A percentile compares a stretch with the other conserved stretches of the same genome.
Evolutionary conservation across 2,797 vertebrate species (phyloP).

Genomic region (Catostomus latipinnis): DNA sequence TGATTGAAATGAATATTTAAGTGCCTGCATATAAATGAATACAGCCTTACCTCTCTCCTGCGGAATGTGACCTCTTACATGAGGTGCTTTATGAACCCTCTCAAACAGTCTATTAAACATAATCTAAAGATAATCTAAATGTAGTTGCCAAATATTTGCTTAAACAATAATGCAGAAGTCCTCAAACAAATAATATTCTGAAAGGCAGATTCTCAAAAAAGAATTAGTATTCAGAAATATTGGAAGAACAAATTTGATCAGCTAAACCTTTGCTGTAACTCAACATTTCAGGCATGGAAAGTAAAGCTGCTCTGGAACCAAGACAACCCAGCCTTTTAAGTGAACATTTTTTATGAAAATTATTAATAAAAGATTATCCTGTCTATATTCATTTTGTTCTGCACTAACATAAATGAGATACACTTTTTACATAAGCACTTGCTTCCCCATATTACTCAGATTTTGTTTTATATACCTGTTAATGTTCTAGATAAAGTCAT

Average conservation of each 20-base stretch:
- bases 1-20: slow-evolving; percentile 64
- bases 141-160: slow-evolving; percentile 38
- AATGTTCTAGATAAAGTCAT: slow-evolving; percentile 25
- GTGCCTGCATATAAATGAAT: slow-evolving; percentile 58
- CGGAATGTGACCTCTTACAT: slow-evolving; percentile 36
- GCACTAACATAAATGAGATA: not conserved
- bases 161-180: slow-evolving; percentile 9
- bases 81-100: slow-evolving; percentile 27
- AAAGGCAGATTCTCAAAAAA: slow-evolving; percentile 6
- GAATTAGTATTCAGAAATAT: slow-evolving; percentile 11
- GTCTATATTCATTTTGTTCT: slow-evolving; percentile 11
- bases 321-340: not conserved
- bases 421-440: not conserved
- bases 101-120: slow-evolving; percentile 45
- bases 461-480: not conserved
- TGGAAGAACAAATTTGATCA: not conserved
- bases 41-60: slow-evolving; percentile 50
- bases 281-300: slow-evolving; percentile 8
- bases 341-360: slow-evolving; percentile 22
- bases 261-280: slow-evolving; percentile 19
- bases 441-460: not conserved
- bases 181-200: slow-evolving; percentile 14
- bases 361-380: slow-evolving; percentile 20
- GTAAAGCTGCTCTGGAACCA: not conserved
- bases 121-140: slow-evolving; percentile 12